Evolutionary conservation across 2,888 invertebrate species (phyloP).

Genomic region (Agriotes lineatus): DNA sequence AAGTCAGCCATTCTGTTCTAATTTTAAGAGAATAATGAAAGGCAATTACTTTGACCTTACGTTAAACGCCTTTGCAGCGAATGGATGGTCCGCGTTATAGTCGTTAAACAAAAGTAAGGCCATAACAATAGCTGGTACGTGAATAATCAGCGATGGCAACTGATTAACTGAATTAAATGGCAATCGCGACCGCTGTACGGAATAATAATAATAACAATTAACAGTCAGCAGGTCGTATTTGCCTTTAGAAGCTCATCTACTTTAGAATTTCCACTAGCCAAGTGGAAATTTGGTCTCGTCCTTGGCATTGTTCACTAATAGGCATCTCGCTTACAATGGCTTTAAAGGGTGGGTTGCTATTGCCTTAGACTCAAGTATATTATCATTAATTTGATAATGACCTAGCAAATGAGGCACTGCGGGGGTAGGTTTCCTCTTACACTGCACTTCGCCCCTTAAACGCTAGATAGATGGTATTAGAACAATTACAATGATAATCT

Average conservation of each 20-base stretch:
- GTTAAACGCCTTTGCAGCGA: conserved; percentile 10
- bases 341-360: conserved; percentile 40
- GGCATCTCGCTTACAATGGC: conserved; percentile 41
- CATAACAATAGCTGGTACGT: conserved; percentile 16
- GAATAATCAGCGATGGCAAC: conserved; percentile 24
- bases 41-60: conserved; percentile 19
- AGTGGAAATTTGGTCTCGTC: conserved; percentile 41
- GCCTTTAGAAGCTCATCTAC: conserved; percentile 37
- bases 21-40: conserved; percentile 21
- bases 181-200: conserved; percentile 25
- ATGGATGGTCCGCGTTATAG: conserved; percentile 17
- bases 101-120: conserved; percentile 17
- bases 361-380: conserved; percentile 43
- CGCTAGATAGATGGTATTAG: conserved; percentile 29
- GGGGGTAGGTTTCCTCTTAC: conserved; percentile 40
- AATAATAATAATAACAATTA: conserved; percentile 38
- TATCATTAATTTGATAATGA: conserved; percentile 48
- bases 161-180: conserved; percentile 32
- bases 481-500: conserved; percentile 37
- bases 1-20: background rate
- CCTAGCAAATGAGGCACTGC: conserved; percentile 40
- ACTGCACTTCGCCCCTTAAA: conserved; percentile 34
- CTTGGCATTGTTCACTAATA: conserved; percentile 43
- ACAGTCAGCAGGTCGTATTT: conserved; percentile 35
- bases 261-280: conserved; percentile 37